A percentile compares a stretch with the other conserved stretches of the same genome.
These are phyloP conservation scores for Acronicta aceris DNA, from an alignment of 2,888 invertebrate species.

Conservation along the genomic window DNA sequence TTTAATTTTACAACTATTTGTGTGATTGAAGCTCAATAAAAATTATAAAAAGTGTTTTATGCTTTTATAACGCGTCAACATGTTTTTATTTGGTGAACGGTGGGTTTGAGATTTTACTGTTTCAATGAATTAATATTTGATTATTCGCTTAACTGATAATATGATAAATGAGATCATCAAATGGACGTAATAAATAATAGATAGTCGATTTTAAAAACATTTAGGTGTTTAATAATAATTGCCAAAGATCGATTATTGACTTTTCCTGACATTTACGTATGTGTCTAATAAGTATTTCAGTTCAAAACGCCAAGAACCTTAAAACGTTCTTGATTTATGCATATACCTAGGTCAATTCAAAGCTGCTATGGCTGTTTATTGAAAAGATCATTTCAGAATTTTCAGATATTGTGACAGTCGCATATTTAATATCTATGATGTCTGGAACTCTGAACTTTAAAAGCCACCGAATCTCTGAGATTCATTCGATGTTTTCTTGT, in stretches of 20 bases:
- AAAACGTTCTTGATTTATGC: too few relatives aligned
- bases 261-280: background rate
- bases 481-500: too few relatives aligned
- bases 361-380: too few relatives aligned
- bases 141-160: slow-evolving; percentile 19
- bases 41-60: slow-evolving; percentile 47
- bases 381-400: too few relatives aligned
- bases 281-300: too few relatives aligned
- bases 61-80: slow-evolving; percentile 35
- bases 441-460: too few relatives aligned
- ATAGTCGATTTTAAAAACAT: background rate
- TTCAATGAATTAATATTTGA: slow-evolving; percentile 14
- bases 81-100: slow-evolving; percentile 32
- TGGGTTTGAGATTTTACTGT: slow-evolving; percentile 24
- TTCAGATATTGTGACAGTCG: too few relatives aligned
- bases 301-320: too few relatives aligned
- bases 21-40: slow-evolving; percentile 30
- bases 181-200: background rate
- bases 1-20: slow-evolving; percentile 30
- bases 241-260: background rate
- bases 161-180: slow-evolving; percentile 2
- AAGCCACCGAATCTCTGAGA: too few relatives aligned
- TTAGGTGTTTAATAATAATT: background rate
- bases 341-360: too few relatives aligned
- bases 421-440: too few relatives aligned